Conservation (phyloP, 92 coral and sea anemone genomes). For the Zoanthus gigantus region DNA sequence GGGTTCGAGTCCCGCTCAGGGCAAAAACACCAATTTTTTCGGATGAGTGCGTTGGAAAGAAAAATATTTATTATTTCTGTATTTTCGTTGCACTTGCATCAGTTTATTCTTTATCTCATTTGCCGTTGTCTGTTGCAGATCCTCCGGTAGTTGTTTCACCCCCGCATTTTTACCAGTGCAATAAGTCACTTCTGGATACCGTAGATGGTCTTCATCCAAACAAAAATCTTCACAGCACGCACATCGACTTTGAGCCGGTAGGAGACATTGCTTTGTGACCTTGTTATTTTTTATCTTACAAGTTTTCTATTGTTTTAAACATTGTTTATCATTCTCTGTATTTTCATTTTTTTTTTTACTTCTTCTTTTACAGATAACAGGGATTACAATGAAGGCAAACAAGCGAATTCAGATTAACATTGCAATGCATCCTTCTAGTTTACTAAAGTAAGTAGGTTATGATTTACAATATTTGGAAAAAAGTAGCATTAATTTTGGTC, state of each 20-base stretch:
- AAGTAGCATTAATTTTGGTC: too few relatives aligned
- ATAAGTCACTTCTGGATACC: constrained; percentile 39
- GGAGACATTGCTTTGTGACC: background rate
- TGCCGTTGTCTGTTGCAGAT: constrained; percentile 22
- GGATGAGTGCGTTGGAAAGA: too few relatives aligned
- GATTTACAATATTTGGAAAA: too few relatives aligned
- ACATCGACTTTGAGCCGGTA: background rate
- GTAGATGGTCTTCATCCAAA: constrained; percentile 60
- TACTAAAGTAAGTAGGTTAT: constrained; percentile 72
- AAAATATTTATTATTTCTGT: too few relatives aligned
- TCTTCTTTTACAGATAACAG: constrained; percentile 69
- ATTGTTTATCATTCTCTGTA: too few relatives aligned
- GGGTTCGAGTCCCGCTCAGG: too few relatives aligned
- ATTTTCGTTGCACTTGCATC: too few relatives aligned
- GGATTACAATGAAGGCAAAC: constrained; percentile 85
- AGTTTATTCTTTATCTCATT: background rate
- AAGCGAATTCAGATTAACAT: constrained; percentile 83
- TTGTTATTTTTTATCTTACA: too few relatives aligned
- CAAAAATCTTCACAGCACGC: constrained; percentile 10
- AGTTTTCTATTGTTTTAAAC: too few relatives aligned
- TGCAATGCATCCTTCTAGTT: constrained; percentile 64
- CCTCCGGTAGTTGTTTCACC: constrained; percentile 61
- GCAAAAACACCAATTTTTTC: too few relatives aligned
- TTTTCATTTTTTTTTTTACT: background rate
- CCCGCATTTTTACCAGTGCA: constrained; percentile 60